phyloP scores from a whole-genome alignment of 2,888 invertebrate genomes.

The Habroteleia sp. region DNA sequence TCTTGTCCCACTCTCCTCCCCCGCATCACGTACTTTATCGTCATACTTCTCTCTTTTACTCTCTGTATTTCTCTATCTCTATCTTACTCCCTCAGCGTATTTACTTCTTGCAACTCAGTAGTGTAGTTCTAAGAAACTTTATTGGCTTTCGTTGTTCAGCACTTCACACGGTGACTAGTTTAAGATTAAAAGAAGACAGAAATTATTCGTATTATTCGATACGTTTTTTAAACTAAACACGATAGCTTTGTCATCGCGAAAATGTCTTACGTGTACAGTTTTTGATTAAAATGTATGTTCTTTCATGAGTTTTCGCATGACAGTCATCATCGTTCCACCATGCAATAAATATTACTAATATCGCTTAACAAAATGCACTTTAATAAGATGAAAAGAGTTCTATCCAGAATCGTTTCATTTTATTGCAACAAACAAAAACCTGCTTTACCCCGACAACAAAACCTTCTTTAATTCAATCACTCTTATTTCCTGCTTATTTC shows the following conservation, averaged over 20 bases:
- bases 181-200: background rate
- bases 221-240: background rate
- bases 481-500: too few species aligned
- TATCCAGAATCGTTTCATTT: slow-evolving; percentile 24
- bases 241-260: too few species aligned
- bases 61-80: background rate
- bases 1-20: slow-evolving; percentile 70
- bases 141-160: slow-evolving; percentile 42
- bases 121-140: slow-evolving; percentile 13
- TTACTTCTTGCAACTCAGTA: slow-evolving; percentile 19
- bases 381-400: background rate
- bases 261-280: too few species aligned
- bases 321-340: slow-evolving; percentile 1
- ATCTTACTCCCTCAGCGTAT: background rate
- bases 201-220: background rate
- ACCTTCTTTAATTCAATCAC: too few species aligned
- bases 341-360: slow-evolving; percentile 8
- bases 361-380: slow-evolving; percentile 1
- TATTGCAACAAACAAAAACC: background rate
- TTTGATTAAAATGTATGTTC: too few species aligned
- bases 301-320: background rate
- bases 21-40: slow-evolving; percentile 7
- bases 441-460: background rate
- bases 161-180: slow-evolving; percentile 21
- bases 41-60: too few species aligned